A percentile compares a stretch with the other conserved stretches of the same genome.
These are phyloP conservation scores for Mungos mungo DNA, from an alignment of 2,113 vertebrate genomes.

Conservation along the genomic window DNA sequence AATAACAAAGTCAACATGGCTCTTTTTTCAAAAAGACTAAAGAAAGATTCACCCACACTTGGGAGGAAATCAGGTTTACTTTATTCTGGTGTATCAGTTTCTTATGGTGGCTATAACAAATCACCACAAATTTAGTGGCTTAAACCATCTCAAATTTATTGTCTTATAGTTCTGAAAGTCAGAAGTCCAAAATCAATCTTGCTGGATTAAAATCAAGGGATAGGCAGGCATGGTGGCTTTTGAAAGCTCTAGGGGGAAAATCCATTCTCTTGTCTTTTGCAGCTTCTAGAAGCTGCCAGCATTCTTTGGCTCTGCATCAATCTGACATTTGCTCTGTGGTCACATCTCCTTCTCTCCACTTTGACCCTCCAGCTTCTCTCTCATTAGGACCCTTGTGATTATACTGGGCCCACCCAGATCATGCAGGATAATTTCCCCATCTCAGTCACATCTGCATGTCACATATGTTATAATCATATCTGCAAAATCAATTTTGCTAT, in stretches of 20 bases:
- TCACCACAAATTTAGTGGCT: not conserved
- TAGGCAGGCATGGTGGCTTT: not conserved
- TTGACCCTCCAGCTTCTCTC: not conserved
- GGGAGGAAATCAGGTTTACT: not conserved
- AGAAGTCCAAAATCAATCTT: not conserved
- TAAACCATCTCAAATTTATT: not conserved
- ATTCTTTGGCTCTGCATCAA: not conserved
- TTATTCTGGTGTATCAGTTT: not conserved
- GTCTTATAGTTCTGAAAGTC: not conserved
- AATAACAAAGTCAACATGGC: not conserved
- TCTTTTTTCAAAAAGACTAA: not conserved
- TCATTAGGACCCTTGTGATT: not conserved
- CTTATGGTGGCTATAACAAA: not conserved
- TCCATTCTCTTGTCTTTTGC: not conserved
- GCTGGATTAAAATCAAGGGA: not conserved
- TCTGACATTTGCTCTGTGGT: not conserved
- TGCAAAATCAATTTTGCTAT: not conserved
- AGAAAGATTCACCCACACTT: not conserved
- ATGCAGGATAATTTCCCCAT: not conserved
- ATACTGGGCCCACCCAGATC: not conserved
- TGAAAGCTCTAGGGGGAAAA: not conserved
- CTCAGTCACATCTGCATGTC: too few relatives aligned
- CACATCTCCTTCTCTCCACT: not conserved
- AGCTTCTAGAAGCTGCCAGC: not conserved
- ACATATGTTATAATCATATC: not conserved